Evolutionary conservation across 2,888 invertebrate genomes (phyloP).

Genomic region (Aspidiotus rigidus): DNA sequence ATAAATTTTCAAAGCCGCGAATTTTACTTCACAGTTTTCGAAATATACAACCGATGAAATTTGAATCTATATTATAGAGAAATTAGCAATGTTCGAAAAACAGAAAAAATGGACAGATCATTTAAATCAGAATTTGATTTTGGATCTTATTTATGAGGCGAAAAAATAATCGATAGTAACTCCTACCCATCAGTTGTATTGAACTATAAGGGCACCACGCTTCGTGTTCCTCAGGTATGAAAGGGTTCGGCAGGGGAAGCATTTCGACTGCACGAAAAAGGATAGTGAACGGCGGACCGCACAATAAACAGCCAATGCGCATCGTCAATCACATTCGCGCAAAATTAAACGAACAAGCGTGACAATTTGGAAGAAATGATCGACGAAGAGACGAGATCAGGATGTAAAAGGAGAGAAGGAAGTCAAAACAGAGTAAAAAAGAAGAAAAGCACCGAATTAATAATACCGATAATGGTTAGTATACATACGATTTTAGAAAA

Average conservation of each 20-base stretch:
- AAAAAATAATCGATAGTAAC: neutral
- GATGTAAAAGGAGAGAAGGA: neutral
- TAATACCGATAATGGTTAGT: constrained; percentile 18
- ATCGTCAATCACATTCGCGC: neutral
- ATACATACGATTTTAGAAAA: constrained; percentile 6
- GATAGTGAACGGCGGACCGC: constrained; percentile 1
- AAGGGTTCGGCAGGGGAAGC: constrained; percentile 73
- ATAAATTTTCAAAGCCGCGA: too few relatives aligned
- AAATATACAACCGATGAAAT: too few relatives aligned
- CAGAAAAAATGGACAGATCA: too few relatives aligned
- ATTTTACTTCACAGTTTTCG: too few relatives aligned
- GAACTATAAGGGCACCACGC: constrained; percentile 71
- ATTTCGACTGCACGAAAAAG: constrained; percentile 39
- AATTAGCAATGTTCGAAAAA: too few relatives aligned
- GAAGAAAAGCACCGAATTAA: constrained; percentile 9
- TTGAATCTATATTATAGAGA: too few relatives aligned
- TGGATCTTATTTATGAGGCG: too few relatives aligned
- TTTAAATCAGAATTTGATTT: too few relatives aligned
- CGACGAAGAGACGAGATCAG: neutral
- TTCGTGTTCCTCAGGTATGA: constrained; percentile 82
- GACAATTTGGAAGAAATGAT: constrained; percentile 23
- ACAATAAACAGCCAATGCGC: constrained; percentile 14
- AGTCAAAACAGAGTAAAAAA: neutral
- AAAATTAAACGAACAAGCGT: constrained; percentile 15
- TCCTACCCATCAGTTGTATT: constrained; percentile 40